These are phyloP conservation scores for Morelia viridis DNA, from an alignment of 2,797 vertebrate species.

Conservation along the genomic window DNA sequence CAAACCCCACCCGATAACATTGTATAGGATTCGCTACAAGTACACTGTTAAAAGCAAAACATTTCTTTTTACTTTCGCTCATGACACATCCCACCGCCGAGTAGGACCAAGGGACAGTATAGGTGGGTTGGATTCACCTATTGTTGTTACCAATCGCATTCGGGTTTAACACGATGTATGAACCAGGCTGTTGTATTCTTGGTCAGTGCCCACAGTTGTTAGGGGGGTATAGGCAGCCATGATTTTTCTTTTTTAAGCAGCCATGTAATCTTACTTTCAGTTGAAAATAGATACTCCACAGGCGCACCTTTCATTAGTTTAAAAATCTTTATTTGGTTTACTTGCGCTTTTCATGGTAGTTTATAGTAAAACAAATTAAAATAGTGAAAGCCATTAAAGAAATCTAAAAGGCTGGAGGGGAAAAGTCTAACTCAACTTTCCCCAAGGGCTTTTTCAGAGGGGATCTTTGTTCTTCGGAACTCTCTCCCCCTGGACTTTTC, in stretches of 20 bases:
- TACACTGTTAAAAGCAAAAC: not conserved
- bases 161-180: not conserved
- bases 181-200: not conserved
- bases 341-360: not conserved
- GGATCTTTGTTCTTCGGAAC: not conserved
- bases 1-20: not conserved
- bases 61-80: not conserved
- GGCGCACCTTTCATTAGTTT: not conserved
- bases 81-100: not conserved
- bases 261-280: not conserved
- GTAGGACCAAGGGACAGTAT: no score
- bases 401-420: not conserved
- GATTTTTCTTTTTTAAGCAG: not conserved
- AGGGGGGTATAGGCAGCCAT: not conserved
- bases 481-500: not conserved
- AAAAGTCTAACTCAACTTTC: not conserved
- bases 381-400: not conserved
- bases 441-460: not conserved
- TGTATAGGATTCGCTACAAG: not conserved
- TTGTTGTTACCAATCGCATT: not conserved
- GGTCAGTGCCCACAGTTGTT: not conserved
- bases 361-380: not conserved
- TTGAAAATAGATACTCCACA: not conserved
- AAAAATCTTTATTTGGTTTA: not conserved
- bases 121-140: not conserved